Evolutionary conservation across 2,113 vertebrate genomes (phyloP).

Genomic region (Agelaius tricolor): DNA sequence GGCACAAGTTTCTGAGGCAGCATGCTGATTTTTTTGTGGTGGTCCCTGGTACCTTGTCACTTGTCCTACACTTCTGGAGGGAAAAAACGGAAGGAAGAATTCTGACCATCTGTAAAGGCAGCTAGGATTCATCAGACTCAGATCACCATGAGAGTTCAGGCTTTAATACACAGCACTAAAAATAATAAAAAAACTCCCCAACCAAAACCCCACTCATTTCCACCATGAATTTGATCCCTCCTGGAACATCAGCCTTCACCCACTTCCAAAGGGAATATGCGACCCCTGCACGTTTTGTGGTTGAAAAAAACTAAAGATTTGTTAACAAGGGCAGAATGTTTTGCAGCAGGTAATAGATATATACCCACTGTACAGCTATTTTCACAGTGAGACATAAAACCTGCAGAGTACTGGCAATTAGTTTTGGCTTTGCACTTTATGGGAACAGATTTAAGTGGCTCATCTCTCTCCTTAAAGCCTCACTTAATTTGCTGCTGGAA

Average conservation of each 20-base stretch:
- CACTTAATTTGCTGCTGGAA: not conserved
- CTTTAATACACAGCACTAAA: not conserved
- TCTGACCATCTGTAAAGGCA: not conserved
- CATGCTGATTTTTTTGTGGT: not conserved
- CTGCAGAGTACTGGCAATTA: not conserved
- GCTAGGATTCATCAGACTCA: not conserved
- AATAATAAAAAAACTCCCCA: not conserved
- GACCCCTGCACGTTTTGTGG: not conserved
- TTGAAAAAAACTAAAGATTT: not conserved
- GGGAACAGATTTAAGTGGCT: conserved; percentile 1
- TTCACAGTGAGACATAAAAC: not conserved
- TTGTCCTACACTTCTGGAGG: not conserved
- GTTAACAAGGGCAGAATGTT: not conserved
- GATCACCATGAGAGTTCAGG: not conserved
- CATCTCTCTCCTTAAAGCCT: not conserved
- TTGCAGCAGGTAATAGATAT: not conserved
- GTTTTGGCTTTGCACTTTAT: conserved; percentile 15
- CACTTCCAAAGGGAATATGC: not conserved
- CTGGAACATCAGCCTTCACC: not conserved
- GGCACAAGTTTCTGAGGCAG: not conserved
- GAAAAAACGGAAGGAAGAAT: not conserved
- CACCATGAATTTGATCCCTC: not conserved
- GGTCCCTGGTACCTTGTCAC: not conserved
- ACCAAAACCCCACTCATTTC: not conserved
- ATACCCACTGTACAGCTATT: not conserved